These are phyloP conservation scores for Druon quercuslanigerum DNA, from an alignment of 1,140 invertebrate species.

Conservation along the genomic window DNA sequence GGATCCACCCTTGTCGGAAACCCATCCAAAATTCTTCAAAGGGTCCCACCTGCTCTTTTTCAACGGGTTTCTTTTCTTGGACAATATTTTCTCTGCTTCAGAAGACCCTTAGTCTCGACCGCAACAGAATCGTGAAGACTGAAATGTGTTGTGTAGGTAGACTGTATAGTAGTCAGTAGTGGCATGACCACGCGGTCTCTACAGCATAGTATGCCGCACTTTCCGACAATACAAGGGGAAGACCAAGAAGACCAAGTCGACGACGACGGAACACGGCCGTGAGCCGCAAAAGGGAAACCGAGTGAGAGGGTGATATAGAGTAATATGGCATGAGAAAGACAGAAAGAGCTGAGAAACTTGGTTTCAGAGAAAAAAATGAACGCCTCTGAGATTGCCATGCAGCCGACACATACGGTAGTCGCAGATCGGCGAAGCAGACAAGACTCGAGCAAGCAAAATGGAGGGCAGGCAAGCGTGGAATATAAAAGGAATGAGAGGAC, in stretches of 20 bases:
- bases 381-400: conserved; percentile 59
- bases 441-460: conserved; percentile 72
- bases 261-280: conserved; percentile 31
- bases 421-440: conserved; percentile 72
- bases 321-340: conserved; percentile 41
- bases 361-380: conserved; percentile 36
- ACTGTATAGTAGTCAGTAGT: too few relatives aligned
- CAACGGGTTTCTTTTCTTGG: neutral
- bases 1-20: neutral
- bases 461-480: conserved; percentile 73
- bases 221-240: conserved; percentile 16
- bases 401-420: conserved; percentile 74
- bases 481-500: conserved; percentile 70
- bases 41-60: neutral
- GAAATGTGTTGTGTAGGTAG: conserved; percentile 33
- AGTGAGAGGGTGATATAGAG: conserved; percentile 12
- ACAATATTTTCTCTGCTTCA: neutral
- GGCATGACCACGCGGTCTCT: conserved; percentile 37
- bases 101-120: conserved; percentile 6
- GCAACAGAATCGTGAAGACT: neutral
- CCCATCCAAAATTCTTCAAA: conserved; percentile 12
- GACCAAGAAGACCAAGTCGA: conserved; percentile 31
- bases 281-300: neutral
- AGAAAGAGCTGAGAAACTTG: conserved; percentile 37
- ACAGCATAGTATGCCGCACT: conserved; percentile 39